Percentiles rank a stretch among this genome's conserved stretches.
Conservation (phyloP, 2,888 invertebrate genomes). For the Cephus sareptanus region DNA sequence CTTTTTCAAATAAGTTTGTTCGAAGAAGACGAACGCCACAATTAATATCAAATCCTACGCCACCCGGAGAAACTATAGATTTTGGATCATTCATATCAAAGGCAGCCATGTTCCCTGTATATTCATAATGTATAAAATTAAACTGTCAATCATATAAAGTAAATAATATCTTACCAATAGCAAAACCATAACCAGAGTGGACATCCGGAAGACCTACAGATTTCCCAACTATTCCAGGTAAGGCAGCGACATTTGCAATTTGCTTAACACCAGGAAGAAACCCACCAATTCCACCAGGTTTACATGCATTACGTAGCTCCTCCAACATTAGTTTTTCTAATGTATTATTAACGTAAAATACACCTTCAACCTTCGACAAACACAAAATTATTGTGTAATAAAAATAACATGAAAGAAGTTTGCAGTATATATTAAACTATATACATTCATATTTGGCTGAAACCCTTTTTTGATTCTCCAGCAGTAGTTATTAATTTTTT, state of each 20-base stretch:
- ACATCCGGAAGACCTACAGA: constrained; percentile 97
- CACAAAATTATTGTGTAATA: background rate
- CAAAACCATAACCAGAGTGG: constrained; percentile 99
- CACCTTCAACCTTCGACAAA: constrained; percentile 83
- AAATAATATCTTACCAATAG: constrained; percentile 77
- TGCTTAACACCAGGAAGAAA: constrained; percentile 99
- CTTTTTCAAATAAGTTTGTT: constrained; percentile 94
- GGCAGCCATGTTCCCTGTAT: constrained; percentile 95
- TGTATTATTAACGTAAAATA: constrained; percentile 94
- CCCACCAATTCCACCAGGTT: constrained; percentile 91
- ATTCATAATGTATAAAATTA: background rate
- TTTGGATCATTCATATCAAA: constrained; percentile 94
- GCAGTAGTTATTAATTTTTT: constrained; percentile 84
- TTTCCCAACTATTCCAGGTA: constrained; percentile 94
- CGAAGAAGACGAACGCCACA: constrained; percentile 96
- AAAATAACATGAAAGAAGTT: background rate
- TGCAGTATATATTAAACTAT: constrained; percentile 21
- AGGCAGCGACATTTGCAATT: constrained; percentile 98
- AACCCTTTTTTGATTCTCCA: constrained; percentile 99
- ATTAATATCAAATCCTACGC: constrained; percentile 99
- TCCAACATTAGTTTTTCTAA: constrained; percentile 97
- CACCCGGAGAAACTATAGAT: constrained; percentile 96
- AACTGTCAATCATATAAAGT: background rate
- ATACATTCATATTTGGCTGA: constrained; percentile 97
- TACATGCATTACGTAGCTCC: constrained; percentile 90